Conservation (phyloP, 2,113 vertebrate genomes). For the Centrocercus urophasianus region DNA sequence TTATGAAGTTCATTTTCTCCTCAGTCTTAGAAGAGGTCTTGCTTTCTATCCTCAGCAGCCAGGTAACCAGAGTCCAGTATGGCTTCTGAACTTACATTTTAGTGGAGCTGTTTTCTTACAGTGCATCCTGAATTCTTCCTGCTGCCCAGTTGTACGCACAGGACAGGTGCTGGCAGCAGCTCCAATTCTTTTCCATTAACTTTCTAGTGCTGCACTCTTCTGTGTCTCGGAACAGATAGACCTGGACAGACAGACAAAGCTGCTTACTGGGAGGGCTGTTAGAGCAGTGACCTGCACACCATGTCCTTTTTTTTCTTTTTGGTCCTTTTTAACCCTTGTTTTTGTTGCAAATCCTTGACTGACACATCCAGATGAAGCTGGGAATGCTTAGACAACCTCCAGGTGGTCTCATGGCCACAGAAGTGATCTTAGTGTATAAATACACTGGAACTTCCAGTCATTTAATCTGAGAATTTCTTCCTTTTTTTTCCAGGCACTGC, state of each 20-base stretch:
- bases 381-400: accelerated
- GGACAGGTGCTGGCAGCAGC: not conserved
- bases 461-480: not conserved
- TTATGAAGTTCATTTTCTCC: not conserved
- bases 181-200: not conserved
- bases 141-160: not conserved
- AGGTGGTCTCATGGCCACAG: not conserved
- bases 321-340: not conserved
- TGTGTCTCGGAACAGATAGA: not conserved
- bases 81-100: not conserved
- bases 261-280: not conserved
- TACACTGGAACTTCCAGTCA: not conserved
- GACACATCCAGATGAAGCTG: not conserved
- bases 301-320: too few species aligned
- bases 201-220: not conserved
- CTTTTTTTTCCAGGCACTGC: not conserved
- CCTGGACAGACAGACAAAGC: not conserved
- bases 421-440: not conserved
- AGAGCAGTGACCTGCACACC: too few species aligned
- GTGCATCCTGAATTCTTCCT: not conserved
- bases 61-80: not conserved
- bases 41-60: not conserved
- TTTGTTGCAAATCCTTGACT: not conserved
- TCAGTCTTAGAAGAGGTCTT: too few species aligned
- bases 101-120: not conserved